phyloP scores from a whole-genome alignment of 2,113 vertebrate genomes.

The Tragulus kanchil region DNA sequence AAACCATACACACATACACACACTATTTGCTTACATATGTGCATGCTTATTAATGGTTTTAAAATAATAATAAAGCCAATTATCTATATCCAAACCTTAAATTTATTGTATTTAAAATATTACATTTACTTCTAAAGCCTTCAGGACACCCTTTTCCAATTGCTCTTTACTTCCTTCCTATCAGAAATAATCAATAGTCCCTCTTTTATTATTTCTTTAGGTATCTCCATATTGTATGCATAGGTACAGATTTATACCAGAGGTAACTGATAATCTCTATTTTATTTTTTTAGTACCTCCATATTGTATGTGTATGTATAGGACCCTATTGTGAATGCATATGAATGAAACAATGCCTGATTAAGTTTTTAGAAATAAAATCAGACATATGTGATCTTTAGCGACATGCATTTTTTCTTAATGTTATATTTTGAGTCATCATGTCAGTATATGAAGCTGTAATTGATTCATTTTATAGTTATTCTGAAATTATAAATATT shows the following conservation, averaged over 20 bases:
- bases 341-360: not conserved
- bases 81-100: not conserved
- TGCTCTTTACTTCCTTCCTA: not conserved
- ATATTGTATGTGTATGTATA: not conserved
- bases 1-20: not conserved
- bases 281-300: not conserved
- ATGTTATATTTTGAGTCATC: not conserved
- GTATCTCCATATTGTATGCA: not conserved
- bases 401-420: not conserved
- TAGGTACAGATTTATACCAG: not conserved
- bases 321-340: not conserved
- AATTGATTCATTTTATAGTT: not conserved
- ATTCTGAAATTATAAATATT: not conserved
- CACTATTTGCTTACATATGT: not conserved
- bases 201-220: not conserved
- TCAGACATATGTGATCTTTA: not conserved
- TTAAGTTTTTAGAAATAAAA: not conserved
- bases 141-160: not conserved
- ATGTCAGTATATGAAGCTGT: not conserved
- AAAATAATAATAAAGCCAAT: not conserved
- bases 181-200: not conserved
- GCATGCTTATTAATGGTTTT: not conserved
- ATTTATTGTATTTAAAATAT: not conserved
- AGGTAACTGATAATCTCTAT: not conserved
- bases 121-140: not conserved